These are phyloP conservation scores for Pyrrhia umbra DNA, from an alignment of 2,888 invertebrate genomes.

Conservation along the genomic window DNA sequence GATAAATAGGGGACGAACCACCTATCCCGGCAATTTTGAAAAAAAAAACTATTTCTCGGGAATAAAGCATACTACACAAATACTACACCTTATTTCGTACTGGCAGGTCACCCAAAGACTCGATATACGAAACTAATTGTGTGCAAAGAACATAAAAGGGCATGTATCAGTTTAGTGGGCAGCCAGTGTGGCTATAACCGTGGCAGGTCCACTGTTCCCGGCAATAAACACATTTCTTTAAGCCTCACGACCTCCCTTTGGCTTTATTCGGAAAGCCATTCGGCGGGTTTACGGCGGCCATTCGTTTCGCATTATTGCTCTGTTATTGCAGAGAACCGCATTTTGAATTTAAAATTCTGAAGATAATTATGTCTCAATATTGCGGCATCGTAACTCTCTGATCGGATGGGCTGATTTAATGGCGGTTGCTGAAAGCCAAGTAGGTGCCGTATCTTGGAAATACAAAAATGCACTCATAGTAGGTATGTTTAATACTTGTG, in stretches of 20 bases:
- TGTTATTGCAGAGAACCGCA: conserved; percentile 75
- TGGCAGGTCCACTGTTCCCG: conserved; percentile 59
- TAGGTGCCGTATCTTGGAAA: conserved; percentile 9
- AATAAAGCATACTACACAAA: neutral
- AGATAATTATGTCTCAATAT: conserved; percentile 57
- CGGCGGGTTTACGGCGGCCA: conserved; percentile 77
- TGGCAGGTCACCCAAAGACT: conserved; percentile 68
- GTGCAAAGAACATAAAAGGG: conserved; percentile 66
- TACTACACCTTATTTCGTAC: conserved; percentile 9
- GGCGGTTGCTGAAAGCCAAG: conserved; percentile 18
- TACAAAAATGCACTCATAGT: conserved; percentile 13
- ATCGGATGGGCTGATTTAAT: conserved; percentile 42
- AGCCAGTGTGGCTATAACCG: conserved; percentile 59
- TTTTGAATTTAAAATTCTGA: conserved; percentile 72
- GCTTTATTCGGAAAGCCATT: conserved; percentile 82
- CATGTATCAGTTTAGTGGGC: conserved; percentile 67
- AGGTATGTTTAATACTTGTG: neutral
- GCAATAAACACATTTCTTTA: conserved; percentile 80
- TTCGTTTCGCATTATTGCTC: conserved; percentile 81
- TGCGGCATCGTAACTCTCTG: conserved; percentile 32
- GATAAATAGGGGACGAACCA: too few relatives aligned
- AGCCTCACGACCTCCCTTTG: conserved; percentile 73
- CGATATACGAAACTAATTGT: conserved; percentile 58
- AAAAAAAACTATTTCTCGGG: neutral
- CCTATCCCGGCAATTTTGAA: neutral